These are phyloP conservation scores for Myrmecobius fasciatus DNA, from an alignment of 2,113 vertebrate genomes.

Conservation along the genomic window DNA sequence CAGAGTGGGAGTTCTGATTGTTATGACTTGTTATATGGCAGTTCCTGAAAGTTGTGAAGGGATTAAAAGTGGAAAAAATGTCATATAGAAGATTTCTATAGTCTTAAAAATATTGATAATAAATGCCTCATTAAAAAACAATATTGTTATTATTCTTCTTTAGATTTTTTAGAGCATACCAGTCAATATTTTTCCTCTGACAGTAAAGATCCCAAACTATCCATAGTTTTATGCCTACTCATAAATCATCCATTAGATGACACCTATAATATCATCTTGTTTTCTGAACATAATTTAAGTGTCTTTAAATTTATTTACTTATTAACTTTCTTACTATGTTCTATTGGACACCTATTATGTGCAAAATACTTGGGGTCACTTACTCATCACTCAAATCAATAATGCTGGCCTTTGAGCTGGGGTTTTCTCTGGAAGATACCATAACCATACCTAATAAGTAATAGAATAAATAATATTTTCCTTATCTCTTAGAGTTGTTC, in stretches of 20 bases:
- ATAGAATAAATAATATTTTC: neutral
- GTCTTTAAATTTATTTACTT: neutral
- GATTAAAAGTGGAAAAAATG: constrained; percentile 4
- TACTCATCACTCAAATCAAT: neutral
- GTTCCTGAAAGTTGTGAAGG: neutral
- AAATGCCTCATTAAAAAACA: neutral
- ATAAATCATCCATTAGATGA: neutral
- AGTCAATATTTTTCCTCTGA: too few relatives aligned
- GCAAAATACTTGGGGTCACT: neutral
- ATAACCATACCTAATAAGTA: neutral
- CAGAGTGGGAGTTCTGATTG: constrained; percentile 24
- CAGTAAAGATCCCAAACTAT: neutral
- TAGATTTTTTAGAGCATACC: neutral
- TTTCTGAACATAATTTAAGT: neutral
- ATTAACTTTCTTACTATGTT: neutral
- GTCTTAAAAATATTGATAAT: neutral
- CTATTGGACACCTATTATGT: neutral
- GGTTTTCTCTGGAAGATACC: neutral
- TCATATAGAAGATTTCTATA: neutral
- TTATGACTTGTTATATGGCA: neutral
- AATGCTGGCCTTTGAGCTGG: neutral
- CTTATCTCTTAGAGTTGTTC: neutral
- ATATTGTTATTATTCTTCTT: neutral
- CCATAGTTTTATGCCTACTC: neutral
- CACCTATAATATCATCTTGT: neutral